Evolutionary conservation across 1,140 invertebrate genomes (phyloP), one percentile per base, ranked within the genome.

Genomic region (Macrobrachium rosenbergii): DNA sequence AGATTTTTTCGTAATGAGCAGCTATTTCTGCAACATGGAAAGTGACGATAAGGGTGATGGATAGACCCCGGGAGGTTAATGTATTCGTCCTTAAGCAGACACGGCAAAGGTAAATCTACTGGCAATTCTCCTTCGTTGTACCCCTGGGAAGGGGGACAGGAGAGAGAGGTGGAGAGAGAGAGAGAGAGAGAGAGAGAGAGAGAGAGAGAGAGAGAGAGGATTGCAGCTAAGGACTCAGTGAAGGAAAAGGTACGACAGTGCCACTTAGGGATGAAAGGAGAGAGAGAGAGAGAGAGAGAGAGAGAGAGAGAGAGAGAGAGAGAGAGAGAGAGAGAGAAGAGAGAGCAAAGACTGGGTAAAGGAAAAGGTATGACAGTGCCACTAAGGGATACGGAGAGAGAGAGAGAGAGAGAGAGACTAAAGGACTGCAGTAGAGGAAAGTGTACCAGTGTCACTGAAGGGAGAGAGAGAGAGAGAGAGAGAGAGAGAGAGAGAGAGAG

Each of bases 381-480:
- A 28, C 19, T 17, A 60, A 11, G 19, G 19, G 60, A 5, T 11
- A 37, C 23, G 59, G n/a, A n/a, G n/a, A n/a, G n/a, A n/a, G n/a
- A n/a, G n/a, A n/a, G n/a, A 63, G 23, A 63, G 78, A 28, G 59
- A 19, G 8, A 79, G 52, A 60, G 77, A 60, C 58, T 43, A 28
- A 63, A 60, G 43, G 78, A 80, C n/a, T n/a, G n/a, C n/a, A n/a
- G n/a, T n/a, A n/a, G n/a, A n/a, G n/a, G n/a, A n/a, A n/a, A n/a
- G n/a, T 19, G 43, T 8, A 60, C 19, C 10, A 17, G 7, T 37
- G 28, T 3, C 28, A 60, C 59, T 17, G 23, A 11, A 62, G n/a
- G 10, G n/a, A 28, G 58, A 21, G 12, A 80, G 78, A 80, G 28
- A 80, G 78, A 79, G 12, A 60, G 19, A 60, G 5, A 79, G 77